These are phyloP conservation scores for Monopterus albus DNA, from an alignment of 2,113 vertebrate genomes.

Conservation along the genomic window DNA sequence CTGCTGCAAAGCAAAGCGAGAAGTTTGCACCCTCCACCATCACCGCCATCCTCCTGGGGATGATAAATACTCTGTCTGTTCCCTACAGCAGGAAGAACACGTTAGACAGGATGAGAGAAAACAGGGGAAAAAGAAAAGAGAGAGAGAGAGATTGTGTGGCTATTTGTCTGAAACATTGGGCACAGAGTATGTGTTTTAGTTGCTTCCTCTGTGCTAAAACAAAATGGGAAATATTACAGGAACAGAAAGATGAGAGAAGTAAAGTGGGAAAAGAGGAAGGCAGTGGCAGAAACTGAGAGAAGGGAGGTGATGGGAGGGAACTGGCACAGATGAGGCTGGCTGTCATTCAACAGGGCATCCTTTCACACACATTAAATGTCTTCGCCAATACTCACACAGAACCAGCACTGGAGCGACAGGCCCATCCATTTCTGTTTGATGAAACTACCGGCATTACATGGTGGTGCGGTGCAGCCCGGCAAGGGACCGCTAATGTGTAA, in stretches of 20 bases:
- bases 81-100: constrained; percentile 69
- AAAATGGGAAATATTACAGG: constrained; percentile 42
- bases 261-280: constrained; percentile 19
- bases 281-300: constrained; percentile 37
- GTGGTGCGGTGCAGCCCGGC: constrained; percentile 34
- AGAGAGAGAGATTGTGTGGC: constrained; percentile 58
- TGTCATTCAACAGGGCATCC: constrained; percentile 76
- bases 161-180: constrained; percentile 60
- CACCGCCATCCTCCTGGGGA: constrained; percentile 57
- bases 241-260: constrained; percentile 23
- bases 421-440: constrained; percentile 38
- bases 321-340: constrained; percentile 72
- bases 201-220: constrained; percentile 29
- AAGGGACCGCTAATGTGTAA: constrained; percentile 45
- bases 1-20: constrained; percentile 60
- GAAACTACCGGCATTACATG: constrained; percentile 50
- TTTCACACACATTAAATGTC: constrained; percentile 80
- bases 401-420: constrained; percentile 43
- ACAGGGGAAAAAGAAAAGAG: constrained; percentile 1
- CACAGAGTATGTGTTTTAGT: constrained; percentile 49
- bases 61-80: constrained; percentile 80
- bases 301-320: constrained; percentile 23
- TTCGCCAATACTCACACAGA: constrained; percentile 72
- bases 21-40: constrained; percentile 43
- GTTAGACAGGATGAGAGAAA: constrained; percentile 72